Evolutionary conservation across 1,140 invertebrate species (phyloP).

Genomic region (Zaprionus ghesquierei): DNA sequence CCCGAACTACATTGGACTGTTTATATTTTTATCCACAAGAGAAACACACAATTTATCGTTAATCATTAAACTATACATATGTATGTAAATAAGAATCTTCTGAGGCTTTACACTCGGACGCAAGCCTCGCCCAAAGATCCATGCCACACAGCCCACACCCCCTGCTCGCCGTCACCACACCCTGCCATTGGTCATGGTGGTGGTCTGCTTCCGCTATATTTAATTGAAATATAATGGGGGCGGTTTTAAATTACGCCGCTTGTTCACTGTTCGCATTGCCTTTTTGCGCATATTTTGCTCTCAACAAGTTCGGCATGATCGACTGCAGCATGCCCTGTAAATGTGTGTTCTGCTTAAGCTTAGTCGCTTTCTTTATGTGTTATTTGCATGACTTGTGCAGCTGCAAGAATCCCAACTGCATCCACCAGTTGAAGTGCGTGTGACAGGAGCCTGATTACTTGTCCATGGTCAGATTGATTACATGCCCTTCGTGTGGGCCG

Average conservation of each 20-base stretch:
- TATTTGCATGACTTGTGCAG: not conserved
- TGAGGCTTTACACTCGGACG: not conserved
- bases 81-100: not conserved
- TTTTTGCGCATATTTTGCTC: constrained; percentile 31
- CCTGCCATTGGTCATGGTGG: constrained; percentile 15
- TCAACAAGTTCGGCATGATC: constrained; percentile 13
- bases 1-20: constrained; percentile 14
- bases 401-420: not conserved
- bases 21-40: constrained; percentile 16
- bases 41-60: constrained; percentile 10
- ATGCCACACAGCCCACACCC: not conserved
- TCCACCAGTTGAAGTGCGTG: not conserved
- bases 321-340: constrained; percentile 26
- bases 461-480: not conserved
- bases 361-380: not conserved
- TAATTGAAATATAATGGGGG: constrained; percentile 78
- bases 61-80: constrained; percentile 45
- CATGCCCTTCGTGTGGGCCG: not conserved
- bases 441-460: not conserved
- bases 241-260: constrained; percentile 67
- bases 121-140: constrained; percentile 1
- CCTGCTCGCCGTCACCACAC: not conserved
- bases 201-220: constrained; percentile 65
- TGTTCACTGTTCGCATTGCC: constrained; percentile 12
- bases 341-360: not conserved